Evolutionary conservation across 2,113 vertebrate species (phyloP).

Genomic region (Chrysochloris asiatica): DNA sequence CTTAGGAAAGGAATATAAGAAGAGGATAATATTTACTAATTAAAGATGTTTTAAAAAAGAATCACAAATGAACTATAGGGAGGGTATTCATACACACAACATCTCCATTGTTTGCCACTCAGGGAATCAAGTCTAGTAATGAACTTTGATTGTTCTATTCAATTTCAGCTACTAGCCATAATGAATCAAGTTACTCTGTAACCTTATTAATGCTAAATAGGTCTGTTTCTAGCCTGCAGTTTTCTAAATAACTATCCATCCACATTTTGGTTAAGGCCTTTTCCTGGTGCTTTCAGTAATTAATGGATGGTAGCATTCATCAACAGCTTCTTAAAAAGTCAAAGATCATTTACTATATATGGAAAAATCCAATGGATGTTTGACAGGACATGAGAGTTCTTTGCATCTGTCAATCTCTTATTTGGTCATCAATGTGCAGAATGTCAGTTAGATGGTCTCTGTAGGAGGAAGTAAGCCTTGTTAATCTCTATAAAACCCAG

Average conservation of each 20-base stretch:
- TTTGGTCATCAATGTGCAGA: constrained; percentile 67
- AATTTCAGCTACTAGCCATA: constrained; percentile 72
- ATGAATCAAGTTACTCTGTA: constrained; percentile 75
- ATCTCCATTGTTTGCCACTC: constrained; percentile 61
- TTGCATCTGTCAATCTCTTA: constrained; percentile 75
- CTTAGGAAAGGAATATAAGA: constrained; percentile 57
- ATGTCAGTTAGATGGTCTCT: constrained; percentile 62
- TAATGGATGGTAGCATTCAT: constrained; percentile 54
- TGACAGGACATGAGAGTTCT: constrained; percentile 64
- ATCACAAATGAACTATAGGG: constrained; percentile 32
- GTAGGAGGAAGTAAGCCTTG: constrained; percentile 70
- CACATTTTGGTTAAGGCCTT: constrained; percentile 68
- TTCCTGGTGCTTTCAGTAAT: constrained; percentile 56
- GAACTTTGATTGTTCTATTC: constrained; percentile 77
- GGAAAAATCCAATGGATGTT: constrained; percentile 67
- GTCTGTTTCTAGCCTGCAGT: constrained; percentile 59
- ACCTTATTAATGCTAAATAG: constrained; percentile 72
- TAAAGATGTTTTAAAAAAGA: constrained; percentile 54
- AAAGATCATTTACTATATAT: constrained; percentile 65
- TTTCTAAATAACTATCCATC: constrained; percentile 70
- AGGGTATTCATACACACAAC: constrained; percentile 57
- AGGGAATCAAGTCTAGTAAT: constrained; percentile 58
- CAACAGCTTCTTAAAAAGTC: constrained; percentile 60
- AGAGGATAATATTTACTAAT: constrained; percentile 66
- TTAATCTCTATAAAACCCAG: constrained; percentile 79